Conservation (phyloP, 2,113 vertebrate species). For the Smithornis capensis region DNA sequence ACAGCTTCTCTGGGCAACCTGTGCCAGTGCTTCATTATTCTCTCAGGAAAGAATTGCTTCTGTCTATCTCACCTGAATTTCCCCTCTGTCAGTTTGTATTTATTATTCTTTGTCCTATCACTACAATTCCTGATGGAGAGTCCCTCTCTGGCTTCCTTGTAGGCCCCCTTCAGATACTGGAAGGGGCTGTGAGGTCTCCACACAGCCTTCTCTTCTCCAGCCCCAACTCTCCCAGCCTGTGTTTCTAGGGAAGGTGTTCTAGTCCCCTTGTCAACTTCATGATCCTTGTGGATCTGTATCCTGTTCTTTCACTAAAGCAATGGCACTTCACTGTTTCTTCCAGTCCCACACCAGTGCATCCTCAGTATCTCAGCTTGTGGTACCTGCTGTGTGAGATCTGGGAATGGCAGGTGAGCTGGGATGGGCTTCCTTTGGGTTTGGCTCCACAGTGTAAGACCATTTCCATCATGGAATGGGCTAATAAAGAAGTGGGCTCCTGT, state of each 20-base stretch:
- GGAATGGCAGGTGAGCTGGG: background rate
- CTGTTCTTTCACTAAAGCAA: background rate
- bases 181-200: background rate
- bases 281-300: background rate
- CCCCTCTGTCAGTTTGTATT: background rate
- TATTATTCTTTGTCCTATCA: background rate
- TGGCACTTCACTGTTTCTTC: background rate
- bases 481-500: background rate
- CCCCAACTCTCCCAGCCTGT: background rate
- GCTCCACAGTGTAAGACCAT: background rate
- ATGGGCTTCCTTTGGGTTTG: background rate
- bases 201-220: background rate
- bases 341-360: background rate
- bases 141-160: background rate
- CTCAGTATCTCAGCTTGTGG: background rate
- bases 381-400: accelerated
- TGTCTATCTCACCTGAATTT: background rate
- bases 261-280: background rate
- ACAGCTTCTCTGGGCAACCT: background rate
- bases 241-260: background rate
- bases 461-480: accelerated
- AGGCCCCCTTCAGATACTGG: background rate
- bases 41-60: background rate
- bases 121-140: background rate
- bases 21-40: background rate